Percentiles rank a stretch among this genome's conserved stretches.
phyloP scores from a whole-genome alignment of 2,888 invertebrate genomes.

The Spisula subtruncata region DNA sequence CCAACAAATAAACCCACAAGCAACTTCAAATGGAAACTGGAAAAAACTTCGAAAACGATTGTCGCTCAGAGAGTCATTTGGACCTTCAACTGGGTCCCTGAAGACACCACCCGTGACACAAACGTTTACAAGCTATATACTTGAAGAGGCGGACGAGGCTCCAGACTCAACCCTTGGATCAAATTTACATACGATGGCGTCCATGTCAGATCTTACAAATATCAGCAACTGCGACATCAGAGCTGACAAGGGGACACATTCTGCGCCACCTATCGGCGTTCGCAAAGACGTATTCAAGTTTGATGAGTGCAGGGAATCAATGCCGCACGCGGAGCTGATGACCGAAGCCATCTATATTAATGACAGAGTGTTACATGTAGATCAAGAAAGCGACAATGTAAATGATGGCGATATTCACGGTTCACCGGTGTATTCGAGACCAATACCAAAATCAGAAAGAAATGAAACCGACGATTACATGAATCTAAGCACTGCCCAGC shows the following conservation, averaged over 20 bases:
- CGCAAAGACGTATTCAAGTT: neutral
- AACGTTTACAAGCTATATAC: conserved; percentile 54
- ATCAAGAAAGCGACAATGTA: neutral
- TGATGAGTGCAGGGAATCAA: conserved; percentile 22
- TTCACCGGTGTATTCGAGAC: neutral
- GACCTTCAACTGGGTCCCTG: conserved; percentile 16
- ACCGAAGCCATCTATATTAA: conserved; percentile 23
- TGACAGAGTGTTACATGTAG: conserved; percentile 33
- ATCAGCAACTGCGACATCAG: neutral
- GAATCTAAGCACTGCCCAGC: neutral
- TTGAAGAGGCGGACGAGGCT: conserved; percentile 33
- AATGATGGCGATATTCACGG: neutral
- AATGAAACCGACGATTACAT: conserved; percentile 30
- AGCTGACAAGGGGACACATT: neutral
- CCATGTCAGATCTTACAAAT: neutral
- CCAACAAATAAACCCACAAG: neutral
- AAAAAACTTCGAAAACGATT: neutral
- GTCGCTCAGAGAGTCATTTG: neutral
- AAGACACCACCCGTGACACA: neutral
- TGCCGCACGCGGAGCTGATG: conserved; percentile 33
- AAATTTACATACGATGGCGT: neutral
- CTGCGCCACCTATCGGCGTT: neutral
- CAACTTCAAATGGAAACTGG: neutral
- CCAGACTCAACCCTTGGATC: neutral
- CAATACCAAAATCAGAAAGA: neutral